Evolutionary conservation across 2,888 invertebrate species (phyloP).

Genomic region (Tenthredo mesomela): DNA sequence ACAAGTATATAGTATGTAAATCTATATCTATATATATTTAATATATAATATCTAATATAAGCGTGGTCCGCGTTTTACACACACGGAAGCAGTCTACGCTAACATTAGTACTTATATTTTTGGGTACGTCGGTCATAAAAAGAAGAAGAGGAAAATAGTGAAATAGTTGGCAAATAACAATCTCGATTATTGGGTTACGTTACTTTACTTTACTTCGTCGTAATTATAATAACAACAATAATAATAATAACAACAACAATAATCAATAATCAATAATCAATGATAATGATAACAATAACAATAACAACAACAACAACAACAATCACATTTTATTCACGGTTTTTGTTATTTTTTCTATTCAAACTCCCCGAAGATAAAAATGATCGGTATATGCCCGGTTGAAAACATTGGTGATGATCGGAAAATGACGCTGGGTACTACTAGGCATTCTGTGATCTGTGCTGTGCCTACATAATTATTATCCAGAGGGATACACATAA

Average conservation of each 20-base stretch:
- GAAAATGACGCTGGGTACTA: too few relatives aligned
- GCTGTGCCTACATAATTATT: too few relatives aligned
- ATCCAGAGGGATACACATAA: background rate
- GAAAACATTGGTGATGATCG: too few relatives aligned
- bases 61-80: background rate
- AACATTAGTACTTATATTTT: background rate
- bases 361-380: too few relatives aligned
- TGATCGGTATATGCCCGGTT: too few relatives aligned
- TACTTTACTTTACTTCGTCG: background rate
- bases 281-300: too few relatives aligned
- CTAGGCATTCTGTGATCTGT: too few relatives aligned
- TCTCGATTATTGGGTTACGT: background rate
- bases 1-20: too few relatives aligned
- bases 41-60: background rate
- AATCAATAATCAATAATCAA: too few relatives aligned
- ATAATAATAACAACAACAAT: background rate
- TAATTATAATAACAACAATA: background rate
- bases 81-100: background rate
- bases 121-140: background rate
- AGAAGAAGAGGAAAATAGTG: background rate
- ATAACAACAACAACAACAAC: too few relatives aligned
- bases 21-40: background rate
- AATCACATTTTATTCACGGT: background rate
- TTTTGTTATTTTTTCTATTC: too few relatives aligned
- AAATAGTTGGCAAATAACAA: background rate